These are phyloP conservation scores for Otis tarda DNA, from an alignment of 2,113 vertebrate genomes.

Conservation along the genomic window DNA sequence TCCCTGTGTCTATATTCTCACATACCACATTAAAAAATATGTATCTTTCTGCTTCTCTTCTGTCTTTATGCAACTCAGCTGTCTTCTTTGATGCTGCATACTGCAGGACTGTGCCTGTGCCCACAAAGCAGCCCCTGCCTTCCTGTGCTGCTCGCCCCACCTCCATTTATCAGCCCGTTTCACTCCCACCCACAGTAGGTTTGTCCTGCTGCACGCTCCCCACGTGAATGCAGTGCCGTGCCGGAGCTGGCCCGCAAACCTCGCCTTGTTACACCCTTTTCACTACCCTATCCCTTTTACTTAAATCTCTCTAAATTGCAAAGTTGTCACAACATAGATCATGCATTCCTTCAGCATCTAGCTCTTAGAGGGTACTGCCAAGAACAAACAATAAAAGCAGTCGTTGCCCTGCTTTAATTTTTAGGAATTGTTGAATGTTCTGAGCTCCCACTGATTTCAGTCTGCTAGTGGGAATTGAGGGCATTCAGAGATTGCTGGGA, in stretches of 20 bases:
- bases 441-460: slow-evolving; percentile 51
- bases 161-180: not conserved
- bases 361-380: not conserved
- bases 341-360: not conserved
- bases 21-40: not conserved
- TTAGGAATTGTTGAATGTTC: slow-evolving; percentile 49
- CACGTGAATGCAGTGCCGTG: accelerated
- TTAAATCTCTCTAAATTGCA: not conserved
- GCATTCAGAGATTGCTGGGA: slow-evolving; percentile 40
- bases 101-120: not conserved
- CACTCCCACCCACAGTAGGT: not conserved
- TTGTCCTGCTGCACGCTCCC: accelerated
- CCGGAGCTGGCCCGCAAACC: not conserved
- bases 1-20: not conserved
- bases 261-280: not conserved
- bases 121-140: not conserved
- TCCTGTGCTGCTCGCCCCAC: not conserved
- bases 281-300: not conserved
- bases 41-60: not conserved
- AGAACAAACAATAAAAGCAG: slow-evolving; percentile 22
- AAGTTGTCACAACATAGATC: not conserved
- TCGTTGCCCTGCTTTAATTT: slow-evolving; percentile 36
- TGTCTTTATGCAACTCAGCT: not conserved
- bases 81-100: not conserved
- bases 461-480: slow-evolving; percentile 49